These are phyloP conservation scores for Hystrix brachyura DNA, from an alignment of 2,113 vertebrate species.

Conservation along the genomic window DNA sequence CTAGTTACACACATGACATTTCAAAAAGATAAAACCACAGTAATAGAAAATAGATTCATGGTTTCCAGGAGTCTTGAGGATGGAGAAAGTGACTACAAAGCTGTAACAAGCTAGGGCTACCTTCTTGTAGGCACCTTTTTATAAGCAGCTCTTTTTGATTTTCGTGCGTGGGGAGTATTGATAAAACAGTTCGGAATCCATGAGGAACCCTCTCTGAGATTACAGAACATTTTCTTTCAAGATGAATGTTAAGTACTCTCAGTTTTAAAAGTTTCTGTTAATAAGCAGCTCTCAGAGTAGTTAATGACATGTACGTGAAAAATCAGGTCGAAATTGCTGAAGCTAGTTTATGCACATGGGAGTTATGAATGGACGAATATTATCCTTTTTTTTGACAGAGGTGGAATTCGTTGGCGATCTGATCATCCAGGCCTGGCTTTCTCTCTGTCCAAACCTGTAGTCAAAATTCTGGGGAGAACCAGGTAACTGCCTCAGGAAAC, in stretches of 20 bases:
- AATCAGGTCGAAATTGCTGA: constrained; percentile 14
- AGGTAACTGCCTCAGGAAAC: not conserved
- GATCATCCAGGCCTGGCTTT: constrained; percentile 28
- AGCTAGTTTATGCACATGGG: not conserved
- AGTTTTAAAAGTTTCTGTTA: not conserved
- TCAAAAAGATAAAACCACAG: not conserved
- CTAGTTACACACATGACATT: not conserved
- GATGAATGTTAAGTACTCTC: constrained; percentile 1
- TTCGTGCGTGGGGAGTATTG: not conserved
- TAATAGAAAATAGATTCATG: not conserved
- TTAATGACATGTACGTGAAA: not conserved
- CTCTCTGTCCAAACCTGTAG: not conserved
- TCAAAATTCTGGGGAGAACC: not conserved
- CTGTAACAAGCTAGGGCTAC: not conserved
- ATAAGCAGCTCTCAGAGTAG: not conserved
- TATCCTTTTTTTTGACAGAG: not conserved
- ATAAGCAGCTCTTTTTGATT: not conserved
- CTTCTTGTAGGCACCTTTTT: not conserved
- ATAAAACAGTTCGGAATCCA: not conserved
- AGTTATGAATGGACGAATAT: not conserved
- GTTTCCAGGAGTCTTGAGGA: not conserved
- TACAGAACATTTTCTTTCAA: constrained; percentile 48
- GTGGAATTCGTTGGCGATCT: not conserved
- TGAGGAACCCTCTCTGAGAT: not conserved
- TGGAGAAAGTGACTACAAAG: not conserved